A percentile compares a stretch with the other conserved stretches of the same genome.
Conservation (phyloP, 2,888 invertebrate species). For the Melinaea marsaeus region DNA sequence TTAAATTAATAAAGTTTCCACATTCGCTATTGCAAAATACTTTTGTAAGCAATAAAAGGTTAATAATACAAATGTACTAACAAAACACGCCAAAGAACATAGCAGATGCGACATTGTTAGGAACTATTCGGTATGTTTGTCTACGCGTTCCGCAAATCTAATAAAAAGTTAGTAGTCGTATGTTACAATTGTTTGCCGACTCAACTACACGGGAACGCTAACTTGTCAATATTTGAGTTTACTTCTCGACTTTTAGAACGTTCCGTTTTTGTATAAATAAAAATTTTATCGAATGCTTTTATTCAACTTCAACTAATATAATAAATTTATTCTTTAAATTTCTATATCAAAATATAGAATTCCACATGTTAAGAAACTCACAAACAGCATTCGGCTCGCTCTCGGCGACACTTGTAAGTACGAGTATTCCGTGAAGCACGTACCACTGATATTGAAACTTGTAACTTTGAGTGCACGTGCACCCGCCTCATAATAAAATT, state of each 20-base stretch:
- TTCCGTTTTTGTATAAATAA: background rate
- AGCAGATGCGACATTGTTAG: background rate
- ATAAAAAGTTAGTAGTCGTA: constrained; percentile 1
- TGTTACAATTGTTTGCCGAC: background rate
- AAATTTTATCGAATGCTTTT: background rate
- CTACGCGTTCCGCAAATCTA: constrained; percentile 7
- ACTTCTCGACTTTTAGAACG: background rate
- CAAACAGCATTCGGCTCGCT: too few species aligned
- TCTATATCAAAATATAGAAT: too few species aligned
- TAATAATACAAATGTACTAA: background rate
- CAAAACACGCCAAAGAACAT: background rate
- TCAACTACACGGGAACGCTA: background rate
- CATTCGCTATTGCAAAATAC: too few species aligned
- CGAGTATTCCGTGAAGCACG: too few species aligned
- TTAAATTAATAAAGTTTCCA: too few species aligned
- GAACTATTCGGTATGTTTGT: constrained; percentile 1
- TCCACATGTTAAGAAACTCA: too few species aligned
- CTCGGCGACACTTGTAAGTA: too few species aligned
- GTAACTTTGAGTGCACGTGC: too few species aligned
- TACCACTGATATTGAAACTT: too few species aligned
- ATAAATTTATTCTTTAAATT: too few species aligned
- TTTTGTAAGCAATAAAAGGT: background rate
- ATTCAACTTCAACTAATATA: too few species aligned
- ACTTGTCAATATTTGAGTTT: constrained; percentile 6
- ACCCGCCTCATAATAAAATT: too few species aligned